phyloP scores from a whole-genome alignment of 2,888 invertebrate species.

The Panzeria rudis region DNA sequence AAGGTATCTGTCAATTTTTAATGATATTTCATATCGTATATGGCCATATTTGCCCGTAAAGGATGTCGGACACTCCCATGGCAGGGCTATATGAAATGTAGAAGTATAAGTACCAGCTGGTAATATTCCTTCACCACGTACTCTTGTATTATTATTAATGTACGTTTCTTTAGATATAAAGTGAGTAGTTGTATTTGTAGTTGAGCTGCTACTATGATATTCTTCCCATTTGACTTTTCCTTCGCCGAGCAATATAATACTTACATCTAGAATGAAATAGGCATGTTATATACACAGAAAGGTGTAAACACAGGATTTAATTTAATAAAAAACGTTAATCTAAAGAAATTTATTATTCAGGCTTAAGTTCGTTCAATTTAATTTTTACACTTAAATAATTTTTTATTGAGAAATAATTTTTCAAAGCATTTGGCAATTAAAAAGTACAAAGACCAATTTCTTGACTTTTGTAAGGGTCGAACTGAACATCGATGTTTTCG shows the following conservation, averaged over 20 bases:
- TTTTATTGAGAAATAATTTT: too few relatives aligned
- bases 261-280: too few relatives aligned
- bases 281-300: too few relatives aligned
- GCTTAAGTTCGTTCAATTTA: too few relatives aligned
- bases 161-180: constrained; percentile 72
- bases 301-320: too few relatives aligned
- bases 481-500: too few relatives aligned
- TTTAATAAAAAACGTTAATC: too few relatives aligned
- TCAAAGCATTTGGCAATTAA: too few relatives aligned
- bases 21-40: constrained; percentile 90
- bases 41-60: constrained; percentile 89
- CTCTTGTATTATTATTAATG: constrained; percentile 65
- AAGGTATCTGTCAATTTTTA: constrained; percentile 91
- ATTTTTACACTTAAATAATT: too few relatives aligned
- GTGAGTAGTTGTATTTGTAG: constrained; percentile 60
- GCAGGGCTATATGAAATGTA: constrained; percentile 74
- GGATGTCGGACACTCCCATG: constrained; percentile 74
- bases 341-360: too few relatives aligned
- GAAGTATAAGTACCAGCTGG: constrained; percentile 75
- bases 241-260: constrained; percentile 74
- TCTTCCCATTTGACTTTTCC: constrained; percentile 75
- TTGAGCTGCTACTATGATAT: constrained; percentile 56
- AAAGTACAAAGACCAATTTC: too few relatives aligned
- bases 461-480: too few relatives aligned
- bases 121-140: constrained; percentile 67